These are phyloP conservation scores for Diglossa cyanea DNA, from an alignment of 2,797 vertebrate species.

Conservation along the genomic window DNA sequence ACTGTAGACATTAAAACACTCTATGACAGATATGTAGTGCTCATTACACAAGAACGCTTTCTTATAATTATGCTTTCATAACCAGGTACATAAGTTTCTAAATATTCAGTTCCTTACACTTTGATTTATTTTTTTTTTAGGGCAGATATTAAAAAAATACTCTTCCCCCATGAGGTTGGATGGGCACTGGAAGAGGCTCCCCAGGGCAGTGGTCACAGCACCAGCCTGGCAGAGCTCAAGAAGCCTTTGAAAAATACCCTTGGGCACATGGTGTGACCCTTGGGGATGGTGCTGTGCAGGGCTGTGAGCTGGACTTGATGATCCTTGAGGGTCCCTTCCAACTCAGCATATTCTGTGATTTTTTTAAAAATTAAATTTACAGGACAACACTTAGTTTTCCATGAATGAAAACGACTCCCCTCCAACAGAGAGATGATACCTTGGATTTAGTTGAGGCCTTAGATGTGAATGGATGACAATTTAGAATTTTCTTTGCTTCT, in stretches of 20 bases:
- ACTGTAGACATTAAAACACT: slow-evolving; percentile 50
- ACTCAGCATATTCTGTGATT: neutral
- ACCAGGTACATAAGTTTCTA: slow-evolving; percentile 48
- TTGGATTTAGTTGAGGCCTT: neutral
- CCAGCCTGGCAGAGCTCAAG: neutral
- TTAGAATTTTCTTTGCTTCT: neutral
- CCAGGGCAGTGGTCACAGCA: neutral
- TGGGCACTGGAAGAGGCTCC: neutral
- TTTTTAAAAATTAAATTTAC: neutral
- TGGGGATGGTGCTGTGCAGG: neutral
- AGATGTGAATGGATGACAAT: neutral
- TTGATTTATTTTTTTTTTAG: neutral
- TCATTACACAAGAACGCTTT: slow-evolving; percentile 38
- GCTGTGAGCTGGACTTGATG: accelerated
- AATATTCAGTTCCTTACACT: slow-evolving; percentile 60
- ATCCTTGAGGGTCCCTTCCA: neutral
- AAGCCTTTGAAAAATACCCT: neutral
- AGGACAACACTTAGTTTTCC: neutral
- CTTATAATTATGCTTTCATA: slow-evolving; percentile 68
- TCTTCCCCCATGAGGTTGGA: accelerated
- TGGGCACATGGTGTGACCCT: neutral
- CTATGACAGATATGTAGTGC: slow-evolving; percentile 29
- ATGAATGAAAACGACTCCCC: neutral
- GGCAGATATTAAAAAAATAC: neutral
- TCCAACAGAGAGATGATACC: neutral